Conservation (phyloP, 2,113 vertebrate species). For the Macaca nemestrina region DNA sequence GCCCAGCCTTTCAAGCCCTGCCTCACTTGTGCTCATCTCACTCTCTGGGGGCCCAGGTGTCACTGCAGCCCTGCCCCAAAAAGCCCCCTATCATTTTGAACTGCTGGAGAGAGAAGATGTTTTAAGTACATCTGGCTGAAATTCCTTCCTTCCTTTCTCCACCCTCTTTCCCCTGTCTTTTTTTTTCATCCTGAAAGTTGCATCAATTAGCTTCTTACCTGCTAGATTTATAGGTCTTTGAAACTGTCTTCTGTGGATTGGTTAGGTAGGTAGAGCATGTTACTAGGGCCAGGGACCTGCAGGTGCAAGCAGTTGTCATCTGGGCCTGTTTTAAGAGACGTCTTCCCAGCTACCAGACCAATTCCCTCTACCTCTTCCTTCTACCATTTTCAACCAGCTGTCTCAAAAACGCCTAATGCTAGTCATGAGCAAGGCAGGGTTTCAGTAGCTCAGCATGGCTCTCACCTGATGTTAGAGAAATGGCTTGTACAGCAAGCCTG, state of each 20-base stretch:
- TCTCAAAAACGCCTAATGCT: background rate
- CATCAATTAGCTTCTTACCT: background rate
- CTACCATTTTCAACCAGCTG: background rate
- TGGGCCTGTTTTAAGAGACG: background rate
- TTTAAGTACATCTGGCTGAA: constrained; percentile 1
- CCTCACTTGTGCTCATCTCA: background rate
- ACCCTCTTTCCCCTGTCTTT: background rate
- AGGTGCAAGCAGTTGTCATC: background rate
- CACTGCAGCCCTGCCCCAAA: background rate
- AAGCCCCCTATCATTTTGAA: background rate
- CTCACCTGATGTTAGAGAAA: background rate
- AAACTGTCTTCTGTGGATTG: background rate
- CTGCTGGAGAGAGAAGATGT: background rate
- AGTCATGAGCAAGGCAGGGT: background rate
- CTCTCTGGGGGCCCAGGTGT: background rate
- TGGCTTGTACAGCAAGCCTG: background rate
- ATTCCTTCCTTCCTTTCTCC: constrained; percentile 22
- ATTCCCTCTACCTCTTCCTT: background rate
- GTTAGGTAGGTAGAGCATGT: background rate
- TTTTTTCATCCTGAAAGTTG: background rate
- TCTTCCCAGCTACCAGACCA: background rate
- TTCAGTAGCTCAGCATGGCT: background rate
- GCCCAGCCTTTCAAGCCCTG: constrained; percentile 56
- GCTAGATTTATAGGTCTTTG: background rate
- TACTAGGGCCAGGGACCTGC: background rate